Evolutionary conservation across 2,113 vertebrate species (phyloP).

Genomic region (Aptenodytes forsteri): DNA sequence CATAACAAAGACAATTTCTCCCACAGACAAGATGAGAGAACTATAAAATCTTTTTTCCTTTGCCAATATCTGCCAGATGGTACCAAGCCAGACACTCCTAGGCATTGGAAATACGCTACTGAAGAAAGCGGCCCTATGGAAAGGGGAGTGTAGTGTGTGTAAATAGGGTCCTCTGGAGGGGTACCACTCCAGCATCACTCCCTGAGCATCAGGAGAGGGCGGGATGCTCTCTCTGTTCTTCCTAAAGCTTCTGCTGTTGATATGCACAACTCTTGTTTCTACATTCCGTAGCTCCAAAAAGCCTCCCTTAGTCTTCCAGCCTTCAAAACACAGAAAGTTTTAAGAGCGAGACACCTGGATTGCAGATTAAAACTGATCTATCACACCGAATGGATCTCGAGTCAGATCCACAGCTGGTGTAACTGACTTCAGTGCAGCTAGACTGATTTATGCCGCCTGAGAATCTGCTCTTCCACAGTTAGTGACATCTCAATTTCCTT

Average conservation of each 20-base stretch:
- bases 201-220: neutral
- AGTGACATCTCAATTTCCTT: constrained; percentile 58
- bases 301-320: neutral
- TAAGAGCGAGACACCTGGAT: neutral
- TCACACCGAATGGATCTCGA: neutral
- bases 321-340: neutral
- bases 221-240: neutral
- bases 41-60: neutral
- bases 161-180: neutral
- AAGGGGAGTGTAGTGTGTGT: neutral
- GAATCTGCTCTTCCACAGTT: constrained; percentile 6
- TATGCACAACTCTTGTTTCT: neutral
- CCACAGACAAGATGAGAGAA: neutral
- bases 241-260: neutral
- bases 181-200: neutral
- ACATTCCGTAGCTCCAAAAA: neutral
- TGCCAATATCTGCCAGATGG: neutral
- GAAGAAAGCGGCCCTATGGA: neutral
- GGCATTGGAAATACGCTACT: neutral
- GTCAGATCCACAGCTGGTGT: neutral
- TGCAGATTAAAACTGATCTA: neutral
- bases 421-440: neutral
- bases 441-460: neutral
- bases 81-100: neutral
- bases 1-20: neutral